A percentile compares a stretch with the other conserved stretches of the same genome.
Evolutionary conservation across 2,888 invertebrate species (phyloP).

Genomic region (Heliconius cydno): DNA sequence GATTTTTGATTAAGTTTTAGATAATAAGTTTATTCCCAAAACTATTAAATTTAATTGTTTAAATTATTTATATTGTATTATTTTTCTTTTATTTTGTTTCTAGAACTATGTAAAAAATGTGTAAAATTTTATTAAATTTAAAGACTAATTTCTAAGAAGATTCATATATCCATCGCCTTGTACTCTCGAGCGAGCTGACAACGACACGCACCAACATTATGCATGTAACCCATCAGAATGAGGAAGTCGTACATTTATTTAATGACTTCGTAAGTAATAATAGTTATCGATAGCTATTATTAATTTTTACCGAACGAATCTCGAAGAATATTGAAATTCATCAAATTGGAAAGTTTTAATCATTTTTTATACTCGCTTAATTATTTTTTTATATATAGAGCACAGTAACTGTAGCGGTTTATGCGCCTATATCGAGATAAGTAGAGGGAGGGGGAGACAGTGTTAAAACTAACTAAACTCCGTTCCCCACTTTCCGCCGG

Average conservation of each 20-base stretch:
- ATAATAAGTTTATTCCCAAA: too few species aligned
- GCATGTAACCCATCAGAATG: constrained; percentile 45
- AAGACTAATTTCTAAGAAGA: constrained; percentile 22
- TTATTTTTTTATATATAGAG: not conserved
- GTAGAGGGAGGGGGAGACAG: too few species aligned
- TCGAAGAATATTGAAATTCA: constrained; percentile 14
- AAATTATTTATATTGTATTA: not conserved
- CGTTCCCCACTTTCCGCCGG: too few species aligned
- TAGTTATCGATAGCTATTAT: constrained; percentile 40
- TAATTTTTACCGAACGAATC: constrained; percentile 25
- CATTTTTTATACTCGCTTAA: not conserved
- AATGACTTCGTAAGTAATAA: constrained; percentile 43
- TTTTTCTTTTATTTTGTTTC: not conserved
- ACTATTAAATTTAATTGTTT: too few species aligned
- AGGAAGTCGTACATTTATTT: constrained; percentile 46
- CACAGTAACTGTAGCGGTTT: not conserved
- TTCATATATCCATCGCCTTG: constrained; percentile 26
- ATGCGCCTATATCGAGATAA: too few species aligned
- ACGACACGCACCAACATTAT: constrained; percentile 40
- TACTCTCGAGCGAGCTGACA: constrained; percentile 42
- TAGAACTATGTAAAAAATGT: not conserved
- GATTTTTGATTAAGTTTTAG: too few species aligned
- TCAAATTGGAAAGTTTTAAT: not conserved
- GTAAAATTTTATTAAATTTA: not conserved
- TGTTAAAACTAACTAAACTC: too few species aligned